A percentile compares a stretch with the other conserved stretches of the same genome.
phyloP scores from a whole-genome alignment of 2,797 vertebrate genomes.

The Bradypus variegatus region DNA sequence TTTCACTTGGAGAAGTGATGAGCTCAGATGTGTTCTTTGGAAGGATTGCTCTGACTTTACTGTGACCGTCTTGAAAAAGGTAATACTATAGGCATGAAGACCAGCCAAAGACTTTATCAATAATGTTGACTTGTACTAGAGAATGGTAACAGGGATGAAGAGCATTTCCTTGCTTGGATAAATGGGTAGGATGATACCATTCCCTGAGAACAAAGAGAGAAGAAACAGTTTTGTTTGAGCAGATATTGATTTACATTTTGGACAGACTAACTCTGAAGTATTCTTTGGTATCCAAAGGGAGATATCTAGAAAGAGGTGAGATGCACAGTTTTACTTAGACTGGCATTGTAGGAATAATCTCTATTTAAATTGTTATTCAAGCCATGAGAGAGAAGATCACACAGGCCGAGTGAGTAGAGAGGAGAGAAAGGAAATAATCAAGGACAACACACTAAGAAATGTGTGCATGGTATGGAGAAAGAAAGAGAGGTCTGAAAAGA shows the following conservation, averaged over 20 bases:
- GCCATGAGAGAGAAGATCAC: neutral
- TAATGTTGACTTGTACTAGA: neutral
- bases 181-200: neutral
- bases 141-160: neutral
- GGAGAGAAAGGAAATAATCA: neutral
- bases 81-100: neutral
- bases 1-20: neutral
- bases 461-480: neutral
- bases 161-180: neutral
- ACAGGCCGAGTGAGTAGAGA: neutral
- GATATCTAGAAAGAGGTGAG: neutral
- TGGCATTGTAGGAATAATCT: neutral
- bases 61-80: neutral
- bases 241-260: neutral
- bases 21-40: neutral
- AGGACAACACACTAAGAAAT: neutral
- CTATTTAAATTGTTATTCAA: neutral
- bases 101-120: neutral
- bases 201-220: neutral
- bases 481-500: neutral
- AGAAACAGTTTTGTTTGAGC: neutral
- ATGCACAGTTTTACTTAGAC: neutral
- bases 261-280: neutral
- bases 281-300: neutral
- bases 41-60: neutral